Evolutionary conservation across 2,888 invertebrate species (phyloP).

Genomic region (Cataglyphis rosenhaueri): DNA sequence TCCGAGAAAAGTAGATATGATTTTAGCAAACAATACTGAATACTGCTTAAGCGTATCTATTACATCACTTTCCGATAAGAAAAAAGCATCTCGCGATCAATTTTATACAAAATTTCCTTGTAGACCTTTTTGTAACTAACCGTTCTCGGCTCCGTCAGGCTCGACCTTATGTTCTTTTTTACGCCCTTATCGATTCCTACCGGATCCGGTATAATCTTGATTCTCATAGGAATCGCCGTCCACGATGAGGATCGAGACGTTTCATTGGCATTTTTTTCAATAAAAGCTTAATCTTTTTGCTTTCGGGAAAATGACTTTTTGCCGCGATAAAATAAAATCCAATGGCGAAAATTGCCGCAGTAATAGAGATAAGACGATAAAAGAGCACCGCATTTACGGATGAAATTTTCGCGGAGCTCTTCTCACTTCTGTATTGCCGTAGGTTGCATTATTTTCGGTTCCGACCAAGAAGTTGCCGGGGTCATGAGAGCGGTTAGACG

Average conservation of each 20-base stretch:
- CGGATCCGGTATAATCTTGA: constrained; percentile 45
- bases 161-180: constrained; percentile 29
- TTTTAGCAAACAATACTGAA: neutral
- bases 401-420: neutral
- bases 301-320: constrained; percentile 20
- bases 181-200: constrained; percentile 13
- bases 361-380: constrained; percentile 2
- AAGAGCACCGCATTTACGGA: neutral
- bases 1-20: neutral
- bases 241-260: neutral
- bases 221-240: constrained; percentile 11
- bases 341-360: neutral
- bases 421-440: neutral
- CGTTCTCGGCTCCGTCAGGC: neutral
- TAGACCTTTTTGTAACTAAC: neutral
- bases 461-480: constrained; percentile 98
- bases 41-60: constrained; percentile 1
- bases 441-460: constrained; percentile 96
- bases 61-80: neutral
- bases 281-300: constrained; percentile 20
- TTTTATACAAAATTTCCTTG: constrained; percentile 34
- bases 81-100: constrained; percentile 19
- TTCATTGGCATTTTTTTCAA: constrained; percentile 50
- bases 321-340: constrained; percentile 26
- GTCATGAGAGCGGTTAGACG: constrained; percentile 97